Conservation (phyloP, 2,888 invertebrate genomes). For the Eristalis tenax region DNA sequence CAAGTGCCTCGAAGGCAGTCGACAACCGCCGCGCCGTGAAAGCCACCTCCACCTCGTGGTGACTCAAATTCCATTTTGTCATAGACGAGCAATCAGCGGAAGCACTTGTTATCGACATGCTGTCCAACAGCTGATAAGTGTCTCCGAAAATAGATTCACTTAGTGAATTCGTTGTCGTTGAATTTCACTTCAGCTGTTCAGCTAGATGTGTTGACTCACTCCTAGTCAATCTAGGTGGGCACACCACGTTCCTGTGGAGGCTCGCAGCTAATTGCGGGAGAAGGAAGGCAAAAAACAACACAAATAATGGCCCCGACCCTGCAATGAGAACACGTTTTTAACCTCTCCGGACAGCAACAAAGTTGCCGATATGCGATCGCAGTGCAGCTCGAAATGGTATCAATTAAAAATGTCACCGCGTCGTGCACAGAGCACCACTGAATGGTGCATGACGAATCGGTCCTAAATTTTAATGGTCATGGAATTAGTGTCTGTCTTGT, state of each 20-base stretch:
- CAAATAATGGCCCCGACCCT: not conserved
- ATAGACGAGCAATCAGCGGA: not conserved
- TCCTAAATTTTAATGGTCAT: slow-evolving; percentile 38
- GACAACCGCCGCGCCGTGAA: not conserved
- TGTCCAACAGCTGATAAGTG: slow-evolving; percentile 14
- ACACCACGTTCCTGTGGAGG: not conserved
- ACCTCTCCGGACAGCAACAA: not conserved
- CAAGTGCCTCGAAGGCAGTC: not conserved
- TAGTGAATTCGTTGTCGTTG: not conserved
- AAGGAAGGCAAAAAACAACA: not conserved
- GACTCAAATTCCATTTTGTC: slow-evolving; percentile 7
- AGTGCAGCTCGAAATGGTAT: slow-evolving; percentile 17
- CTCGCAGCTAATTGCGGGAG: slow-evolving; percentile 12
- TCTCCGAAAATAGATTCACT: slow-evolving; percentile 1
- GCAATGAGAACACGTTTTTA: not conserved
- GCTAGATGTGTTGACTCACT: no score
- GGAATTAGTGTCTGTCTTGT: slow-evolving; percentile 46
- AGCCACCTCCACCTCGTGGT: not conserved
- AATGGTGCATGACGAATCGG: slow-evolving; percentile 46
- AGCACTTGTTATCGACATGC: slow-evolving; percentile 14
- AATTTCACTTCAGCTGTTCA: not conserved
- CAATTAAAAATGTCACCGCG: slow-evolving; percentile 45
- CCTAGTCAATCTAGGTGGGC: no score
- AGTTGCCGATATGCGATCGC: slow-evolving; percentile 3
- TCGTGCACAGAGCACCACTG: slow-evolving; percentile 8